phyloP scores from a whole-genome alignment of 92 coral and sea anemone genomes.

The Porites lobata region DNA sequence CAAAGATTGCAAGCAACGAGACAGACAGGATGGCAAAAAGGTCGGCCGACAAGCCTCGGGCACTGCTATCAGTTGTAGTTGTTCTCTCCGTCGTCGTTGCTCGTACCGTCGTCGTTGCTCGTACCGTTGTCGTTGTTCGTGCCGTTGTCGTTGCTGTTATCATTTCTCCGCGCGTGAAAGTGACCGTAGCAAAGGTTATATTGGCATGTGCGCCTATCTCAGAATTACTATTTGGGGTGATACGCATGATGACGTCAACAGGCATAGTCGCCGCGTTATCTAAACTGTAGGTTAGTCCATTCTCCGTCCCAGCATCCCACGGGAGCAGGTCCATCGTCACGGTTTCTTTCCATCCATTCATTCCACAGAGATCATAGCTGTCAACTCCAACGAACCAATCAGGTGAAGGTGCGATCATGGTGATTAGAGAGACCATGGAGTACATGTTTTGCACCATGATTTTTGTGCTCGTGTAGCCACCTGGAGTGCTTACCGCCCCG shows the following conservation, averaged over 20 bases:
- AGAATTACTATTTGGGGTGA: conserved; percentile 46
- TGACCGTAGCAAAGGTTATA: conserved; percentile 38
- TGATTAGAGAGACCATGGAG: conserved; percentile 52
- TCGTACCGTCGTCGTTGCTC: too few relatives aligned
- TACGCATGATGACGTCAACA: conserved; percentile 24
- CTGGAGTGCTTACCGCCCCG: background rate
- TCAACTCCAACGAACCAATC: conserved; percentile 74
- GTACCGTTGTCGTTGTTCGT: too few relatives aligned
- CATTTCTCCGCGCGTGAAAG: conserved; percentile 6
- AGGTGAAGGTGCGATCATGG: conserved; percentile 72
- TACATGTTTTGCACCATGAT: conserved; percentile 29
- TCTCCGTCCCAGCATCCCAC: conserved; percentile 71
- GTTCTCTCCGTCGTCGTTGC: too few relatives aligned
- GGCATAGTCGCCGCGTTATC: conserved; percentile 16
- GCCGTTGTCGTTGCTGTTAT: too few relatives aligned
- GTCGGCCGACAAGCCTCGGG: background rate
- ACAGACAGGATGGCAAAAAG: background rate
- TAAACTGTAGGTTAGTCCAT: conserved; percentile 17
- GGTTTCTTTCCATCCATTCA: conserved; percentile 25
- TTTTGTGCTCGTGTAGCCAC: background rate
- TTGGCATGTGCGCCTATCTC: conserved; percentile 1
- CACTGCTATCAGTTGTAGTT: background rate
- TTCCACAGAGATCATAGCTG: conserved; percentile 52
- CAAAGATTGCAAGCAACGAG: background rate
- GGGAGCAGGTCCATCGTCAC: background rate